Evolutionary conservation across 2,888 invertebrate species (phyloP).

Genomic region (Cremastobaeus sp.): DNA sequence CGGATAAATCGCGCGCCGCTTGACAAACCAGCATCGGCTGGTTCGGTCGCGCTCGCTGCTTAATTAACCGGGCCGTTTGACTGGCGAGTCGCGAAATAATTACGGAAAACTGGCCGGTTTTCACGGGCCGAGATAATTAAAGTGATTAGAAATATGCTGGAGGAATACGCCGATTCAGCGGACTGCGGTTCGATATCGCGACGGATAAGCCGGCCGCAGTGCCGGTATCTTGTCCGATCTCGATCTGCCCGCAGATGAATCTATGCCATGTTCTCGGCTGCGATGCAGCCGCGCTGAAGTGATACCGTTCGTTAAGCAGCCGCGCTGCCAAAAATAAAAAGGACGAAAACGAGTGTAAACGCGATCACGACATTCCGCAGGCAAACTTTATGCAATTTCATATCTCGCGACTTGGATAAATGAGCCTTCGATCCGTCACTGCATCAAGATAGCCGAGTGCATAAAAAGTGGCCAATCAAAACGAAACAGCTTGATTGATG

Average conservation of each 20-base stretch:
- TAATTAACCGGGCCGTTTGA: too few relatives aligned
- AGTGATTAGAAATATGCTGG: constrained; percentile 43
- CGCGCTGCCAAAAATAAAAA: constrained; percentile 29
- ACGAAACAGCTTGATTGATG: constrained; percentile 55
- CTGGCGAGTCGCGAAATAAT: too few relatives aligned
- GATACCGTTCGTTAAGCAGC: constrained; percentile 58
- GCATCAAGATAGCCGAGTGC: constrained; percentile 43
- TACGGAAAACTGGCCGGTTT: constrained; percentile 3
- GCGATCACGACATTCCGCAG: constrained; percentile 61
- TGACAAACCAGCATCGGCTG: too few relatives aligned
- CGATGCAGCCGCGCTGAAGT: constrained; percentile 57
- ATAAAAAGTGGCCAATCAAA: constrained; percentile 53
- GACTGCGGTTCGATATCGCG: constrained; percentile 30
- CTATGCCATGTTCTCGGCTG: constrained; percentile 49
- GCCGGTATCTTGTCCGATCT: constrained; percentile 57
- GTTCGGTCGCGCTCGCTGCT: too few relatives aligned
- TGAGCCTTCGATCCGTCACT: constrained; percentile 59
- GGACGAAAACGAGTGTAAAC: constrained; percentile 24
- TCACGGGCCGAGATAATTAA: constrained; percentile 29
- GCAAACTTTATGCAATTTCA: constrained; percentile 61
- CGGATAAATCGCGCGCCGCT: constrained; percentile 39
- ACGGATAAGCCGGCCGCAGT: constrained; percentile 48
- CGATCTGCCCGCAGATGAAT: constrained; percentile 50
- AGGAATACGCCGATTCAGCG: constrained; percentile 46
- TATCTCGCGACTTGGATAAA: constrained; percentile 59